Evolutionary conservation across 1,140 invertebrate species (phyloP).

Genomic region (Panonychus citri): DNA sequence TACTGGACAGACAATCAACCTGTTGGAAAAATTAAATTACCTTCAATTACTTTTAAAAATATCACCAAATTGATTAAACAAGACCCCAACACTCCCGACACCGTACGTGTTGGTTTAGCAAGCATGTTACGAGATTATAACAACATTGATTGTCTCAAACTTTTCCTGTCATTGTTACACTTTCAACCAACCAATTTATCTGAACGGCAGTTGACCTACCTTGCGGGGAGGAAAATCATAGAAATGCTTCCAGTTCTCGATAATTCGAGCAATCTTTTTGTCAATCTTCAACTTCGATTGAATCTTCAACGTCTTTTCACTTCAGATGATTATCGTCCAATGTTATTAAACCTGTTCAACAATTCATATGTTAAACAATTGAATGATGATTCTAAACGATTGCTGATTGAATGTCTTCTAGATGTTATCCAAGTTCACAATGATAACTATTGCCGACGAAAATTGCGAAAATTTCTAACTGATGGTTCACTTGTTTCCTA

Average conservation of each 20-base stretch:
- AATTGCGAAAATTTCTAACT: background rate
- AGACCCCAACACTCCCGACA: background rate
- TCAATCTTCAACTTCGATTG: too few species aligned
- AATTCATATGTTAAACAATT: background rate
- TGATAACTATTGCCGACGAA: background rate
- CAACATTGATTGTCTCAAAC: background rate
- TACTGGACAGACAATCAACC: too few species aligned
- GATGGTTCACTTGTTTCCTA: background rate
- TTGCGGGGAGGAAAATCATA: too few species aligned
- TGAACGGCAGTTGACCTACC: too few species aligned
- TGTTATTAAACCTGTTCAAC: background rate
- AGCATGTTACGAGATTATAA: background rate
- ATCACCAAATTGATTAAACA: too few species aligned
- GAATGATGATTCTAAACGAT: background rate
- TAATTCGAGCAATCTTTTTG: background rate
- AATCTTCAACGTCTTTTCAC: too few species aligned
- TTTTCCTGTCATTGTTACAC: too few species aligned
- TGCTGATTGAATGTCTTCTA: background rate
- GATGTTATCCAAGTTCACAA: background rate
- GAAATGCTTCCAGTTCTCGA: background rate
- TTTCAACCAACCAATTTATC: too few species aligned
- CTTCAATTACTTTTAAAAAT: too few species aligned
- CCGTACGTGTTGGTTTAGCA: background rate
- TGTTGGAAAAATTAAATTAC: too few species aligned
- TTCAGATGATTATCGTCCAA: background rate